A percentile compares a stretch with the other conserved stretches of the same genome.
Conservation (phyloP, 2,888 invertebrate genomes). For the Euproctis similis region DNA sequence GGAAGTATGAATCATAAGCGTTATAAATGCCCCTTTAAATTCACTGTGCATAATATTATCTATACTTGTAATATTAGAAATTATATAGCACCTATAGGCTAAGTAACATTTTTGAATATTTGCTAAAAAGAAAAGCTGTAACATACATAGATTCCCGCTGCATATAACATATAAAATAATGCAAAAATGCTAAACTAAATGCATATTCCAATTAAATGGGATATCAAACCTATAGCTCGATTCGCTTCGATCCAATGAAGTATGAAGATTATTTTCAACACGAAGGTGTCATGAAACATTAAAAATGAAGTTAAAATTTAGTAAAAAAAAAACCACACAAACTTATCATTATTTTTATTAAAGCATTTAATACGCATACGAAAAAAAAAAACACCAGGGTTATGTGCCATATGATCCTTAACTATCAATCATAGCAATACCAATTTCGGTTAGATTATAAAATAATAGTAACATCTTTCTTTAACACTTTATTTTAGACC, state of each 20-base stretch:
- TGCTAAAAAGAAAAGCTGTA: slow-evolving; percentile 12
- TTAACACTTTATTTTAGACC: too few relatives aligned
- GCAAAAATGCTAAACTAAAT: slow-evolving; percentile 55
- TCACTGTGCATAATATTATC: slow-evolving; percentile 1
- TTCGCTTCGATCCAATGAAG: slow-evolving; percentile 64
- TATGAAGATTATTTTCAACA: slow-evolving; percentile 52
- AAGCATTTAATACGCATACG: too few relatives aligned
- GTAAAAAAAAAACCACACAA: slow-evolving; percentile 24
- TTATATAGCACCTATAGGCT: slow-evolving; percentile 1
- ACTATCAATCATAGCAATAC: too few relatives aligned
- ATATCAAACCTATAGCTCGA: slow-evolving; percentile 74
- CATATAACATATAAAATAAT: slow-evolving; percentile 31
- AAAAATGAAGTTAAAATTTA: slow-evolving; percentile 55
- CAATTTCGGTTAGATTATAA: too few relatives aligned
- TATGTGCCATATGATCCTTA: too few relatives aligned
- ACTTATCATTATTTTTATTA: slow-evolving; percentile 4
- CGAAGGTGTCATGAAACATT: slow-evolving; percentile 70
- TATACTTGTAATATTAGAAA: too few relatives aligned
- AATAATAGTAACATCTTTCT: too few relatives aligned
- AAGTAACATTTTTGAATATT: background rate
- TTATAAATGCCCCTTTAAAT: slow-evolving; percentile 9
- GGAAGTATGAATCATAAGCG: too few relatives aligned
- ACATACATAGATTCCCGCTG: slow-evolving; percentile 15
- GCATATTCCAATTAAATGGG: slow-evolving; percentile 56
- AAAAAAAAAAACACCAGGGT: too few relatives aligned